Base-by-base conservation (phyloP, 2,888 invertebrate genomes). In the Herminia tarsipennalis region DNA sequence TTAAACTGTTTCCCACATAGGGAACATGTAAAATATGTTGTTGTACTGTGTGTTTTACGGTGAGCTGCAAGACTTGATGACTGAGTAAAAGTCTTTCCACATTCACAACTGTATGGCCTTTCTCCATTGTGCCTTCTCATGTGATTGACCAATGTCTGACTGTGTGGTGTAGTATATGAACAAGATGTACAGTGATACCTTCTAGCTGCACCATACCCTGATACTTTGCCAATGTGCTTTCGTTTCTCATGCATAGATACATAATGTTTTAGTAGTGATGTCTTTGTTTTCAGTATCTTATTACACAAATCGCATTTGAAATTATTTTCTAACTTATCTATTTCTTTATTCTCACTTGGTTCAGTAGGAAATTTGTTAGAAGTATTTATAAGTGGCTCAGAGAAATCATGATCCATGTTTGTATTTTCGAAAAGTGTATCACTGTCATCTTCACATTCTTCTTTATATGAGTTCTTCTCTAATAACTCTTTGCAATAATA, bases 1-100 rank as follows among this genome's bases (percentile, higher is more conserved):
- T 92, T 92, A 51, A 92, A 92, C 68, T 92, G 91, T 63, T 88
- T 92, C 0, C 92, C 92, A 77, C 92, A 92, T 21, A 72, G 57
- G 2, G 83, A 68, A 58, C 92, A 92, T 5, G 86, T 89, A 39
- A 76, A 90, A 53, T 78, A 85, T 46, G 81, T 83, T 17, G 67
- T 68, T 28, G 69, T 57, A 54, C 85, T 91, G 43, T 92, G 92
- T 9, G 74, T 87, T 66, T 90, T 91, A 25, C 69, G 73, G 66
- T 92, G 92, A 22, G 90, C 85, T 38, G 81, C 66, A 3, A 92
- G 76, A 45, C 87, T 87, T 1, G 90, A 82, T 1, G 84, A 78
- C 55, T 92, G 92, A 2, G 90, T 86, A 54, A 92, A 92, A 20
- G 66, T 76, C 59, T 88, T 89, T 0, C 88, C 88, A 79, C 92